Percentiles rank a stretch among this genome's conserved stretches.
phyloP scores from a whole-genome alignment of 2,797 vertebrate genomes.

The Avahi laniger region DNA sequence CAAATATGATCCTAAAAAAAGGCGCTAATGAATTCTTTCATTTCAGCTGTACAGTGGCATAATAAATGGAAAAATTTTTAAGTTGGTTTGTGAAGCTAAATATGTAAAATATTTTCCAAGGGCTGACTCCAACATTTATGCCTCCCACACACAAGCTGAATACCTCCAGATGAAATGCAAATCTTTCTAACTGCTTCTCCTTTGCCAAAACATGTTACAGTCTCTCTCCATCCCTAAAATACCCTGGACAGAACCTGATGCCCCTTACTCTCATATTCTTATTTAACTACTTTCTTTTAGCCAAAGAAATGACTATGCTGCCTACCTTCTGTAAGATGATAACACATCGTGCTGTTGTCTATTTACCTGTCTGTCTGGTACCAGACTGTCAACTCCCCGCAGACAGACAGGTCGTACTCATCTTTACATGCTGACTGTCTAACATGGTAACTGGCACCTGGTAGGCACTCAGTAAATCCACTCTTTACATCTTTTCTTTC shows the following conservation, averaged over 20 bases:
- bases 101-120: conserved; percentile 28
- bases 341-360: background rate
- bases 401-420: background rate
- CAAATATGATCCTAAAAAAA: conserved; percentile 43
- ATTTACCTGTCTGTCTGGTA: background rate
- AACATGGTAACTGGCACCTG: background rate
- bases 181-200: background rate
- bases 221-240: background rate
- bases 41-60: background rate
- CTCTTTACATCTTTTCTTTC: background rate
- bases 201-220: background rate
- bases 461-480: background rate
- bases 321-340: background rate
- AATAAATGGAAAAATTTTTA: background rate
- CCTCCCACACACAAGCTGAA: background rate
- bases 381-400: background rate
- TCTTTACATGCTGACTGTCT: background rate
- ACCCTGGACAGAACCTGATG: background rate
- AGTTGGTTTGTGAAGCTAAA: conserved; percentile 39
- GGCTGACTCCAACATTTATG: background rate
- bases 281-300: background rate
- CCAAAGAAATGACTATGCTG: background rate
- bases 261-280: background rate
- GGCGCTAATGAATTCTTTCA: conserved; percentile 42
- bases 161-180: background rate